Conservation (phyloP, 2,888 invertebrate genomes). For the Rhamphomyia laevipes region DNA sequence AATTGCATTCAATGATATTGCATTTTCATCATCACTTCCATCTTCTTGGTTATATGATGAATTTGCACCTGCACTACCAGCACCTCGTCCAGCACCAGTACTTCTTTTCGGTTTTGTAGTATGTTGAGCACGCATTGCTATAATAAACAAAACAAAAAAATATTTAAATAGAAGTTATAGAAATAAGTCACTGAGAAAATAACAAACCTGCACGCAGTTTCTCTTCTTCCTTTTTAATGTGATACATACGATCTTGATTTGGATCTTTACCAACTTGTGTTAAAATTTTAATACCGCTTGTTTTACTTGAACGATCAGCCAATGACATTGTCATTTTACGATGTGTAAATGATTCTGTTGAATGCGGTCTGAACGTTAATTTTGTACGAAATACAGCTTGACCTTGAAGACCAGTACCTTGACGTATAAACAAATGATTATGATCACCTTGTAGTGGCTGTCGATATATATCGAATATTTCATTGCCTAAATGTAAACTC, state of each 20-base stretch:
- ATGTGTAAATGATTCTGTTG: conserved; percentile 97
- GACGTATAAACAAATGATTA: conserved; percentile 94
- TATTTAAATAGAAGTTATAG: too few species aligned
- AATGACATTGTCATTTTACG: conserved; percentile 97
- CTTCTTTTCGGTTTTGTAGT: conserved; percentile 43
- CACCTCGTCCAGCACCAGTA: conserved; percentile 30
- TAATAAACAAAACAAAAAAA: too few species aligned
- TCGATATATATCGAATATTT: conserved; percentile 95
- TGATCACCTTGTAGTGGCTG: conserved; percentile 91
- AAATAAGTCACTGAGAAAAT: too few species aligned
- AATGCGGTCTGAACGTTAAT: conserved; percentile 93
- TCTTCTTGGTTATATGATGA: conserved; percentile 48
- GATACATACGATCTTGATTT: conserved; percentile 79
- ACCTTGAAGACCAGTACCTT: conserved; percentile 95
- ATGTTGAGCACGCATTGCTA: conserved; percentile 58
- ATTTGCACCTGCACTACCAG: conserved; percentile 29
- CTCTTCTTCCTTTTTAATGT: conserved; percentile 97
- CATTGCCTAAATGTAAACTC: conserved; percentile 91
- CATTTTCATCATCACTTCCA: conserved; percentile 88
- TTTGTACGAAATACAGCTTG: conserved; percentile 96
- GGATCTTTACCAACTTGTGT: conserved; percentile 74
- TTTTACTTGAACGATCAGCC: conserved; percentile 89
- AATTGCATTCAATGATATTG: conserved; percentile 85
- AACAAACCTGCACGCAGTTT: conserved; percentile 51
- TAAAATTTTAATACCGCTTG: conserved; percentile 89